A percentile compares a stretch with the other conserved stretches of the same genome.
phyloP scores from a whole-genome alignment of 2,113 vertebrate genomes.

The Cyphotilapia sp. region DNA sequence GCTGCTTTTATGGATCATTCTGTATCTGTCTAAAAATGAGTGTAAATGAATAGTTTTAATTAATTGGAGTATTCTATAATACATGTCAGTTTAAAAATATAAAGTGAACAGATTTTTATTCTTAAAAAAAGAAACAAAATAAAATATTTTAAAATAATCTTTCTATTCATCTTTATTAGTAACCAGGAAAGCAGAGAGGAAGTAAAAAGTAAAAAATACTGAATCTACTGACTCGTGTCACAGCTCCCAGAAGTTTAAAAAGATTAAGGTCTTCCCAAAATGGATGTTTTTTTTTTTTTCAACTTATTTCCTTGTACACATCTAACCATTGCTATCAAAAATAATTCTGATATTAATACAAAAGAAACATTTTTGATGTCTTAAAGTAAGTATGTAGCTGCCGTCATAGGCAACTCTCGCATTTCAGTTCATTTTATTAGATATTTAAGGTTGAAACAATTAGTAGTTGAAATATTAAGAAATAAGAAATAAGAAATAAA shows the following conservation, averaged over 20 bases:
- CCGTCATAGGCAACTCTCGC: not conserved
- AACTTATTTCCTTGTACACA: not conserved
- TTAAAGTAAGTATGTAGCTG: not conserved
- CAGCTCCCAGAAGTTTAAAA: not conserved
- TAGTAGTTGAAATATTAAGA: not conserved
- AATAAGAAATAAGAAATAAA: not conserved
- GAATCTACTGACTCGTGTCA: not conserved
- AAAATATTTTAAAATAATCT: not conserved
- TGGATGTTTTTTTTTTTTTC: not conserved
- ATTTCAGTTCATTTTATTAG: not conserved
- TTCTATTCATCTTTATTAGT: not conserved
- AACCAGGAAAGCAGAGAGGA: not conserved
- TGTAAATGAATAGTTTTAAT: accelerated
- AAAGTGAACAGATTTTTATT: not conserved
- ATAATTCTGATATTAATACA: not conserved
- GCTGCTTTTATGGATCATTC: not conserved
- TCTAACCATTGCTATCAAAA: not conserved
- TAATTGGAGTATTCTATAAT: not conserved
- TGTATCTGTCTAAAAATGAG: not conserved
- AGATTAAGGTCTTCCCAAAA: not conserved
- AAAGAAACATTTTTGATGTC: not conserved
- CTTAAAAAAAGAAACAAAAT: not conserved
- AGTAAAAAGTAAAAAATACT: not conserved
- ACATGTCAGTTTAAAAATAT: not conserved
- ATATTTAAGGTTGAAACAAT: not conserved